Base-by-base conservation (phyloP, 1,140 invertebrate species). In the Pteromalus puparum region DNA sequence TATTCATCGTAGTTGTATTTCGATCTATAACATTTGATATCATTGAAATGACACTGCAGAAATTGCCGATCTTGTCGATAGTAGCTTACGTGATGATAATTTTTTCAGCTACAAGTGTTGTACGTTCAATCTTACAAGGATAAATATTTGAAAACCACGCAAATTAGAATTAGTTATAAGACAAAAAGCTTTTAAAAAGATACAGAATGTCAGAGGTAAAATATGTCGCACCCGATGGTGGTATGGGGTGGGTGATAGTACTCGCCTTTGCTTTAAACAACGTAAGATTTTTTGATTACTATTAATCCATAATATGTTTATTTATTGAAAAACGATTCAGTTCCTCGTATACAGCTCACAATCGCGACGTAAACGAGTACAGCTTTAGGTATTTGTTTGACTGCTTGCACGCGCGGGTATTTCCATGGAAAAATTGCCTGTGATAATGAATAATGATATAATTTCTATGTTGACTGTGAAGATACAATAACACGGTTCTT, bases 221-320 rank as follows among this genome's bases (percentile, higher is more conserved):
- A 76, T 95, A 94, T 83, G 90, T 93, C 0, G 93, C 94, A 2
- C 95, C 95, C 0, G 95, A 96, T 88, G 95, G 94, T 0, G 95
- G 95, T 9, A 96, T 95, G 95, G 95, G 95, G 1, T 96, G 96
- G 95, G 91, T 95, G 87, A 94, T 96, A 21, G 92, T 96, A 24
- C 86, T 95, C 15, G 95, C 94, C 6, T 93, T 94, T 48, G 90
- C 89, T 72, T 87, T 91, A 77, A 91, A 92, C 34, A 95, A 95
- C 85, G 95, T 96, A 92, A 94, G 94, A 93, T 38, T 38, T 18
- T 74, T 84, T 87, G n/a, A n/a, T 18, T 42, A 30, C 6, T 65
- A 34, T 72, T 24, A n/a, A 65, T 67, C 30, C 21, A 74, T 34
- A 12, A 15, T 18, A 34, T 72, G 10, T 26, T 26, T 68, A 24